Evolutionary conservation across 2,797 vertebrate genomes (phyloP).

Genomic region (Chanos chanos): DNA sequence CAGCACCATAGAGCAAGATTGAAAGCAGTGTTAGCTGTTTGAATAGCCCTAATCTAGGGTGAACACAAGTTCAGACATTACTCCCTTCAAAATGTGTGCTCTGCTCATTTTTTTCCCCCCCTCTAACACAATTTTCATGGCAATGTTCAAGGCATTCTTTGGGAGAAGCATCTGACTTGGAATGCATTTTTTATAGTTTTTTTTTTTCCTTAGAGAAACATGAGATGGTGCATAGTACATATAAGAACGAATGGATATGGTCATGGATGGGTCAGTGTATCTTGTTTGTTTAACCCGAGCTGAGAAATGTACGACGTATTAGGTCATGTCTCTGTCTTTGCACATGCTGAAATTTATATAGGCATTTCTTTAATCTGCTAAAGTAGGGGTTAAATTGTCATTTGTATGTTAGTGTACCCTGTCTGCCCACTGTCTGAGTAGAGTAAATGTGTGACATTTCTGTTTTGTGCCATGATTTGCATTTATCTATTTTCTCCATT

Average conservation of each 20-base stretch:
- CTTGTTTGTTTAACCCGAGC: too few relatives aligned
- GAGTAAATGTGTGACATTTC: constrained; percentile 39
- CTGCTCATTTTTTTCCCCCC: background rate
- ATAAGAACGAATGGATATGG: too few relatives aligned
- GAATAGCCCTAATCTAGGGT: constrained; percentile 30
- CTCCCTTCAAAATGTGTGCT: background rate
- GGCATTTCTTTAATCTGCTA: background rate
- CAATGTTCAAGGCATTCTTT: constrained; percentile 17
- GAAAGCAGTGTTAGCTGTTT: constrained; percentile 16
- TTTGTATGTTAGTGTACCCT: background rate
- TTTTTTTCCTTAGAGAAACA: background rate
- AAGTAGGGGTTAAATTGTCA: background rate
- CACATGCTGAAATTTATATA: background rate
- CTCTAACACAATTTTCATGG: too few relatives aligned
- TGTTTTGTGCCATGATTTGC: constrained; percentile 36
- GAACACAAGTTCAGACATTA: constrained; percentile 22
- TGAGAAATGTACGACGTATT: too few relatives aligned
- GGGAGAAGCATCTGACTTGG: too few relatives aligned
- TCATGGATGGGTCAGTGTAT: too few relatives aligned
- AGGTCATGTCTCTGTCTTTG: too few relatives aligned
- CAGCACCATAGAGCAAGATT: background rate
- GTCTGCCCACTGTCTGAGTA: constrained; percentile 22
- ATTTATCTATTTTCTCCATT: constrained; percentile 28
- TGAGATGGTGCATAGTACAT: too few relatives aligned
- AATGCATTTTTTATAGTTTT: background rate